Percentiles rank a stretch among this genome's conserved stretches.
Evolutionary conservation across 2,797 vertebrate genomes (phyloP).

Genomic region (Macrochelys suwanniensis): DNA sequence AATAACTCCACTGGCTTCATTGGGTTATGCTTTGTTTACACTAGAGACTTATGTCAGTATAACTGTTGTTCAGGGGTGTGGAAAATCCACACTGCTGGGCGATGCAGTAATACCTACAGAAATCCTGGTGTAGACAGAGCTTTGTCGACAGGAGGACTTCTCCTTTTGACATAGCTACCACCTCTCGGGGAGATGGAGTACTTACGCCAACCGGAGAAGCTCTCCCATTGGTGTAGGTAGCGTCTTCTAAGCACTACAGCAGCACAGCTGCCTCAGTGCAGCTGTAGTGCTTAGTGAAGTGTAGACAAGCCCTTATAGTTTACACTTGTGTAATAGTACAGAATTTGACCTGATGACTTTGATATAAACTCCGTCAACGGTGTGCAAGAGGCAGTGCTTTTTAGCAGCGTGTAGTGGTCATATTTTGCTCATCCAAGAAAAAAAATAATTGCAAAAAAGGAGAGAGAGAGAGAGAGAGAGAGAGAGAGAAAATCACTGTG

Average conservation of each 20-base stretch:
- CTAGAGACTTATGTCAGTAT: neutral
- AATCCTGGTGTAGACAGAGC: neutral
- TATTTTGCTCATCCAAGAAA: neutral
- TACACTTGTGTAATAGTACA: neutral
- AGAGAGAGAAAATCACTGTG: neutral
- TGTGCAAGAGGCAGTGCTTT: neutral
- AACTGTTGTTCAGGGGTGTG: neutral
- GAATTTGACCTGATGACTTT: neutral
- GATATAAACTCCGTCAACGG: neutral
- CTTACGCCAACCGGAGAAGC: neutral
- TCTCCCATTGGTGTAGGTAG: neutral
- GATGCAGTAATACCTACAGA: neutral
- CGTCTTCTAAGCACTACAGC: neutral
- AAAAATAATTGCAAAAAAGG: accelerated
- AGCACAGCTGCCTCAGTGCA: neutral
- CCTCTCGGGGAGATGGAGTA: neutral
- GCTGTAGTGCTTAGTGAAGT: neutral
- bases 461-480: neutral
- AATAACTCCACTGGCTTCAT: neutral
- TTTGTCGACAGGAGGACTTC: neutral
- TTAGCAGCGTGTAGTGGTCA: neutral
- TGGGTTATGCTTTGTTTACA: neutral
- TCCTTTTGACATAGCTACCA: neutral
- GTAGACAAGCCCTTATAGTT: neutral
- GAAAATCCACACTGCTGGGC: too few relatives aligned